Evolutionary conservation across 2,113 vertebrate genomes (phyloP).

Genomic region (Vimba vimba): DNA sequence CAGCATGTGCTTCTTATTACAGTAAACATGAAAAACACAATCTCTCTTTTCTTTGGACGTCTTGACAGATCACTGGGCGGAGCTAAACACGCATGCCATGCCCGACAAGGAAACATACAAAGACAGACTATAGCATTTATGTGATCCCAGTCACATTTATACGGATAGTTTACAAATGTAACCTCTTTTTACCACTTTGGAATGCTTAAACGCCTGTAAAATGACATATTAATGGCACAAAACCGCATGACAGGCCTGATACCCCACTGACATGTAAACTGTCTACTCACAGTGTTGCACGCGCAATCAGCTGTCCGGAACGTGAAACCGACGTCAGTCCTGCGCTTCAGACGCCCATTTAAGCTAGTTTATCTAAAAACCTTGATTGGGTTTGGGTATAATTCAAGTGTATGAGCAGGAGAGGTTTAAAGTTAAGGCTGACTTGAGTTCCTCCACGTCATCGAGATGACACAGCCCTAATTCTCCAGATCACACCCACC

Average conservation of each 20-base stretch:
- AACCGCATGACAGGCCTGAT: background rate
- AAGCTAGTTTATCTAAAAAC: background rate
- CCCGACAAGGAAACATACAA: background rate
- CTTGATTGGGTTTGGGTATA: background rate
- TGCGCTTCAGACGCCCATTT: constrained; percentile 6
- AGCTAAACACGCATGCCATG: background rate
- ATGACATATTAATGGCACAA: background rate
- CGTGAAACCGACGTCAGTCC: constrained; percentile 1
- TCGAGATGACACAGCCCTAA: constrained; percentile 32
- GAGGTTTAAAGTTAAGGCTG: constrained; percentile 20
- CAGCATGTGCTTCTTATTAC: background rate
- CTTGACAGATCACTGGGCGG: constrained; percentile 17
- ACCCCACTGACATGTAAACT: background rate
- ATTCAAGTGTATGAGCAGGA: background rate
- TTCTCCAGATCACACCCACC: constrained; percentile 33
- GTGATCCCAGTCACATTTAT: background rate
- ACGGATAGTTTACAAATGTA: background rate
- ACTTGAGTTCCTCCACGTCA: constrained; percentile 52
- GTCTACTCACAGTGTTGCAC: constrained; percentile 19
- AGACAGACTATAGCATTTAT: background rate
- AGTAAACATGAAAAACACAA: no score
- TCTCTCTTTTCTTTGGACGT: background rate
- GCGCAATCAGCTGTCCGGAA: constrained; percentile 6
- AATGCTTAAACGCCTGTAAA: background rate
- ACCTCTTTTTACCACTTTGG: background rate